Evolutionary conservation across 1,140 invertebrate genomes (phyloP).

Genomic region (Marisa cornuarietis): DNA sequence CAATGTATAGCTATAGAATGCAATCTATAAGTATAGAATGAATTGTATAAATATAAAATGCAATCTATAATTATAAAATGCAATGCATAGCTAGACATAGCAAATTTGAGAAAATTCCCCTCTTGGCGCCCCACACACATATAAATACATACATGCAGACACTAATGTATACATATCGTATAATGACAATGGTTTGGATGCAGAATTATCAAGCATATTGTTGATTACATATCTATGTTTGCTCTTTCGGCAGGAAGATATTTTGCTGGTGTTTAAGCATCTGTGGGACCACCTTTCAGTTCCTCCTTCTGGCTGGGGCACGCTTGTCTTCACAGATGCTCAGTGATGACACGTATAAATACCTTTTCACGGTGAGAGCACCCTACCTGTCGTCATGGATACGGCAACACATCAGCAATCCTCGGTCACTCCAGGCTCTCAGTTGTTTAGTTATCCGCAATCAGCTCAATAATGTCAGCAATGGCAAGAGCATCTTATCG

Average conservation of each 20-base stretch:
- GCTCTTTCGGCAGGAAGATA: slow-evolving; percentile 23
- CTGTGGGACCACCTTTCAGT: too few relatives aligned
- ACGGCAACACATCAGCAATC: slow-evolving; percentile 25
- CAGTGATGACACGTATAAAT: slow-evolving; percentile 30
- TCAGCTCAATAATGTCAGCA: neutral
- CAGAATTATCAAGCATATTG: neutral
- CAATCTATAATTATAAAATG: too few relatives aligned
- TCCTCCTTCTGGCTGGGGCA: slow-evolving; percentile 32
- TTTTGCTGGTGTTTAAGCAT: too few relatives aligned
- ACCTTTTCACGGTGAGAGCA: slow-evolving; percentile 38
- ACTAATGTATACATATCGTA: too few relatives aligned
- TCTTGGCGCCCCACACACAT: too few relatives aligned
- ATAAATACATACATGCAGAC: too few relatives aligned
- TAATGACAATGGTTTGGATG: too few relatives aligned
- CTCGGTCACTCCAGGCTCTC: slow-evolving; percentile 3
- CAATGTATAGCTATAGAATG: too few relatives aligned
- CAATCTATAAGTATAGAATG: too few relatives aligned
- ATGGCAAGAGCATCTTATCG: slow-evolving; percentile 7
- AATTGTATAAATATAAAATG: too few relatives aligned
- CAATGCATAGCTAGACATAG: too few relatives aligned
- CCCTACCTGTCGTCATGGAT: slow-evolving; percentile 22
- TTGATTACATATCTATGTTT: neutral
- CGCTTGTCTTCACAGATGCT: slow-evolving; percentile 28
- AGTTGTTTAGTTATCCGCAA: neutral
- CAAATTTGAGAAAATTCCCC: too few relatives aligned